phyloP scores from a whole-genome alignment of 2,888 invertebrate species.

The Hipparchia sbordonii region DNA sequence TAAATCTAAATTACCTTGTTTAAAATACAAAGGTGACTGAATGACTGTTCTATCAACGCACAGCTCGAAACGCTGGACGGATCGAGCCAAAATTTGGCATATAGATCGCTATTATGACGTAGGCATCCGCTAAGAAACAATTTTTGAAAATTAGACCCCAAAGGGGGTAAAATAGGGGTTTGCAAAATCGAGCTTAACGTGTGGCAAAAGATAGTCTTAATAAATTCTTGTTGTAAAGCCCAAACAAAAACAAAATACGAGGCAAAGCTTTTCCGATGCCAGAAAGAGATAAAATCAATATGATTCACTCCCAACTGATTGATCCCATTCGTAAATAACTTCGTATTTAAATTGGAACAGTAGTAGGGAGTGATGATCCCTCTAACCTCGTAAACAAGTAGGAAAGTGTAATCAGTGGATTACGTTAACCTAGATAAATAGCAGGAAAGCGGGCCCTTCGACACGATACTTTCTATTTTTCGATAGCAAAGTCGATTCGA shows the following conservation, averaged over 20 bases:
- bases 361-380: constrained; percentile 41
- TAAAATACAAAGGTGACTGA: too few species aligned
- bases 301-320: constrained; percentile 20
- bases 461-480: constrained; percentile 81
- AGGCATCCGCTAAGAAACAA: too few species aligned
- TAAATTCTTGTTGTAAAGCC: background rate
- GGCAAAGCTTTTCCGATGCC: background rate
- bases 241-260: background rate
- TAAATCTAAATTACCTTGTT: too few species aligned
- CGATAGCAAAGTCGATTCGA: constrained; percentile 70
- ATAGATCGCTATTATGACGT: too few species aligned
- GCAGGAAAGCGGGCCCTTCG: constrained; percentile 74
- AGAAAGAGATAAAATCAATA: background rate
- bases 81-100: too few species aligned
- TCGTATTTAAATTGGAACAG: constrained; percentile 33
- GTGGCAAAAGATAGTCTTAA: too few species aligned
- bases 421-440: constrained; percentile 67
- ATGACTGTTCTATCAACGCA: too few species aligned
- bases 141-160: too few species aligned
- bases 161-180: too few species aligned
- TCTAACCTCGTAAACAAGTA: constrained; percentile 38
- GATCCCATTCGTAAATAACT: constrained; percentile 26
- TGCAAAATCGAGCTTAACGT: too few species aligned
- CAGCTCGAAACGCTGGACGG: too few species aligned
- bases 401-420: constrained; percentile 41